Base-by-base conservation (phyloP, 1,140 invertebrate species). In the Drosophila pseudoobscura region DNA sequence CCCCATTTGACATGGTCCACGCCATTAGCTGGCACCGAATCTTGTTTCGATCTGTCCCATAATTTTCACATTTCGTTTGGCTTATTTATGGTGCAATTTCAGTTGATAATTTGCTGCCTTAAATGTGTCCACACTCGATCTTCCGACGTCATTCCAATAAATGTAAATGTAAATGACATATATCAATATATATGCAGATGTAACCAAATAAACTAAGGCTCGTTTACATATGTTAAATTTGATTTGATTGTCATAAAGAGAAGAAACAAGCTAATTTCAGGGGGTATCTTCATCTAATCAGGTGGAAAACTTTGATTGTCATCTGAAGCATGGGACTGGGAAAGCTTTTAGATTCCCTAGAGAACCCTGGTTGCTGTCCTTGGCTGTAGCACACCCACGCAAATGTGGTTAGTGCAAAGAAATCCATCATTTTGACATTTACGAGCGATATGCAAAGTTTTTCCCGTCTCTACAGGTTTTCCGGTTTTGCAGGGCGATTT, bases 81-180 rank as follows among this genome's bases (percentile, higher is more conserved):
- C 50, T 77, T 88, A 68, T 85, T 85, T 85, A 85, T 88, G 78
- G 65, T 73, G 66, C 72, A 84, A 84, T 84, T 79, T 80, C 60
- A 41, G 46, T 70, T 51, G 76, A 78, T 77, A 80, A 78, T 85
- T 87, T 85, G 74, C 64, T 68, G 68, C 52, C 72, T 56, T 52
- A 74, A 77, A 77, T 82, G 74, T 85, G 73, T 69, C 62, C 73
- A 71, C 74, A 83, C 63, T 69, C 65, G 65, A 69, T 69, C 65
- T 59, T 60, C 43, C 62, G 78, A 70, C 76, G 77, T 85, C 77
- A 85, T 71, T 65, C 62, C 46, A 75, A 66, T 39, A 39, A 39
- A 39, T 39, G 35, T 59, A 62, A 74, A 78, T 70, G 63, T 75
- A 74, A 78, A 78, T 82, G 60, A 52, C 63, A 63, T 59, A 70